Percentiles rank a stretch among this genome's conserved stretches.
Evolutionary conservation across 1,140 invertebrate species (phyloP).

Genomic region (Ceratosolen solmsi): DNA sequence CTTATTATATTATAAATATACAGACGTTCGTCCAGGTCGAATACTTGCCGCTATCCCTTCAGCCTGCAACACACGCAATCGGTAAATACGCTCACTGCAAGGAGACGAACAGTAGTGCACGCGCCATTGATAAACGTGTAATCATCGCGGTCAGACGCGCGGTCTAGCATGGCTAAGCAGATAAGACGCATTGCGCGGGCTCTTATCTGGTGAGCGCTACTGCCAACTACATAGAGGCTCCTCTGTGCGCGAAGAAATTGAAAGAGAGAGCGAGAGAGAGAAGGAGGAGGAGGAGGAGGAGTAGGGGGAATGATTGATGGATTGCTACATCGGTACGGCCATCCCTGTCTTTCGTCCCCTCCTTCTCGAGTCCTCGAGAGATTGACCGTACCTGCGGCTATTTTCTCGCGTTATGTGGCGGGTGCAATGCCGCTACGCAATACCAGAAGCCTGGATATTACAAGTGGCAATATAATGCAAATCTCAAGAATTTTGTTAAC

Average conservation of each 20-base stretch:
- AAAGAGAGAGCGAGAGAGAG: neutral
- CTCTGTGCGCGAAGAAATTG: too few species aligned
- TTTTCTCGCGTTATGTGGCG: neutral
- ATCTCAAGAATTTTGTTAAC: constrained; percentile 6
- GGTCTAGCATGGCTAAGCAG: constrained; percentile 53
- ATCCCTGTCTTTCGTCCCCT: neutral
- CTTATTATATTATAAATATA: too few species aligned
- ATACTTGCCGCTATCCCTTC: too few species aligned
- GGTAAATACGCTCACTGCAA: too few species aligned
- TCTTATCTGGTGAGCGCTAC: neutral
- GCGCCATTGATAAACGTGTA: constrained; percentile 52
- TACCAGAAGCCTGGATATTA: neutral
- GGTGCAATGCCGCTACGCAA: neutral
- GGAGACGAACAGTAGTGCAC: neutral
- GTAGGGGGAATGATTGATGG: neutral
- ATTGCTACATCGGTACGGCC: too few species aligned
- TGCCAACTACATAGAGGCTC: neutral
- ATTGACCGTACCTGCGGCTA: too few species aligned
- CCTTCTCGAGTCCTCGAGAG: neutral
- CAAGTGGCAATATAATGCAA: neutral
- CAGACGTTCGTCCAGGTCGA: too few species aligned
- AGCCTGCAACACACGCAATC: too few species aligned
- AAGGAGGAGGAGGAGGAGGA: neutral
- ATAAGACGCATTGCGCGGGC: constrained; percentile 43
- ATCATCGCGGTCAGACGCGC: constrained; percentile 54